phyloP scores from a whole-genome alignment of 2,888 invertebrate species.

The Malthinus flaveolus region DNA sequence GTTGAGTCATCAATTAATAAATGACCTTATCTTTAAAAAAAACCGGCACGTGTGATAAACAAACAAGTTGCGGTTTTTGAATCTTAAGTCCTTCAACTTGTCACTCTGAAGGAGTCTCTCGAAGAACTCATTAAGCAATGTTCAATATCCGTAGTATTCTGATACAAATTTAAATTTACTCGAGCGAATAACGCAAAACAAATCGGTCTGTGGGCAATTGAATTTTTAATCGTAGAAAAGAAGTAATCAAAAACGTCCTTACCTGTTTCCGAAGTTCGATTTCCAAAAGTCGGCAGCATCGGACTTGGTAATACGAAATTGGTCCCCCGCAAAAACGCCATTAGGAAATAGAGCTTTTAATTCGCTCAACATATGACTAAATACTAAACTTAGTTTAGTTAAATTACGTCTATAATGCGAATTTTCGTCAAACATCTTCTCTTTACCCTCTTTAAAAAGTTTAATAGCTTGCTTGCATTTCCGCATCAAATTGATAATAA shows the following conservation, averaged over 20 bases:
- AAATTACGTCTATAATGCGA: conserved; percentile 92
- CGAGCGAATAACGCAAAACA: too few species aligned
- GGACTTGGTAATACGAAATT: conserved; percentile 97
- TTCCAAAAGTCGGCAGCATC: conserved; percentile 99
- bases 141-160: too few species aligned
- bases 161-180: too few species aligned
- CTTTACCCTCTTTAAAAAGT: conserved; percentile 97
- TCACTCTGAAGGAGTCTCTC: too few species aligned
- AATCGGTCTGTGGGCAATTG: too few species aligned
- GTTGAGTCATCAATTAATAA: too few species aligned
- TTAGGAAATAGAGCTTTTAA: conserved; percentile 97
- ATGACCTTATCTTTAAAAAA: too few species aligned
- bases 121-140: too few species aligned
- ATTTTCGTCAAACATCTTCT: conserved; percentile 97
- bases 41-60: too few species aligned
- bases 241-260: conserved; percentile 21
- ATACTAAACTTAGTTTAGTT: conserved; percentile 96
- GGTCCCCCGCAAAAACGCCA: conserved; percentile 94
- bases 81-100: too few species aligned
- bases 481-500: conserved; percentile 95
- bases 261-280: conserved; percentile 95
- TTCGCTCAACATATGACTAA: conserved; percentile 99
- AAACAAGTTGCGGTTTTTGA: too few species aligned
- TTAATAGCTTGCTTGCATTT: conserved; percentile 99
- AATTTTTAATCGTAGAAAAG: too few species aligned